A percentile compares a stretch with the other conserved stretches of the same genome.
phyloP scores from a whole-genome alignment of 2,113 vertebrate species.

The Sisor rabdophorus region DNA sequence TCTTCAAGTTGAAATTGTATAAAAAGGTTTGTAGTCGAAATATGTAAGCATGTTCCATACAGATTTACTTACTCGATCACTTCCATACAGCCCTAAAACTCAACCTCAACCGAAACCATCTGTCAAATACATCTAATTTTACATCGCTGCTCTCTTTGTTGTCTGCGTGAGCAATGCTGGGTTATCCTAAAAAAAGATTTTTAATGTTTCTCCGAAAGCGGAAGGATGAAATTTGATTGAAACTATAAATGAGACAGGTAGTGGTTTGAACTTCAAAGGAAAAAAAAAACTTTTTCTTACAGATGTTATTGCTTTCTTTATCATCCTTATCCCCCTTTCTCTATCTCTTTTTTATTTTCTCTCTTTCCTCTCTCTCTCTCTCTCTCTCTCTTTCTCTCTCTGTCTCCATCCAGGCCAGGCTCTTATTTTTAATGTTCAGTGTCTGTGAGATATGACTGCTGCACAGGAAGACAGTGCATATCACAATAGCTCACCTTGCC shows the following conservation, averaged over 20 bases:
- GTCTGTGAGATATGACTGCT: neutral
- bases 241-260: neutral
- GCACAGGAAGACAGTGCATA: neutral
- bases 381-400: neutral
- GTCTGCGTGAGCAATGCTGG: neutral
- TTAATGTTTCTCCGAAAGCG: neutral
- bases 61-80: neutral
- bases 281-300: too few species aligned
- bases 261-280: slow-evolving; percentile 35
- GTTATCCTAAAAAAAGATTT: neutral
- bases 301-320: too few species aligned
- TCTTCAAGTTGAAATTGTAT: neutral
- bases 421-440: neutral
- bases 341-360: neutral
- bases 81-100: neutral
- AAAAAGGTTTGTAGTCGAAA: neutral
- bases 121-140: neutral
- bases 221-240: neutral
- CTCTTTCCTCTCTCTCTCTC: neutral
- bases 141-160: neutral
- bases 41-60: neutral
- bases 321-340: neutral
- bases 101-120: neutral
- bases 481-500: neutral
- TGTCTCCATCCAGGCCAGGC: neutral